Evolutionary conservation across 2,797 vertebrate genomes (phyloP).

Genomic region (Peromyscus attwateri): DNA sequence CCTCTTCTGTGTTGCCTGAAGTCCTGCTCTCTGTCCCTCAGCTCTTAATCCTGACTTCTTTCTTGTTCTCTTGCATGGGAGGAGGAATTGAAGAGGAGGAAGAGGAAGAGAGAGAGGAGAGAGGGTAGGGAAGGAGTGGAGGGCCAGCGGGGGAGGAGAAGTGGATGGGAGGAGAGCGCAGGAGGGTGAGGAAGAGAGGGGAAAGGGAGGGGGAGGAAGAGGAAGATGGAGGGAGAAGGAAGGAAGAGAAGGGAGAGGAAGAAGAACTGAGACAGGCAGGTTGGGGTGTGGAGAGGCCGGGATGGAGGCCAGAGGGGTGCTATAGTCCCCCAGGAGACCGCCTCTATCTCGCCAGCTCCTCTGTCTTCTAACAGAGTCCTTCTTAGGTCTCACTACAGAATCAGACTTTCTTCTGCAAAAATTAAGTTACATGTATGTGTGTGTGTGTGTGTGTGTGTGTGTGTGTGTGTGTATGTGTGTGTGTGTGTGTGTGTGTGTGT

Average conservation of each 20-base stretch:
- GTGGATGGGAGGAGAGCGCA: neutral
- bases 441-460: too few relatives aligned
- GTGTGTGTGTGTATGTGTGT: neutral
- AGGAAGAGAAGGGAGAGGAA: too few relatives aligned
- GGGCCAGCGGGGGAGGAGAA: neutral
- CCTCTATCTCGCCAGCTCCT: neutral
- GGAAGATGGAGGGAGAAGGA: too few relatives aligned
- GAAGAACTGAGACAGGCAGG: neutral
- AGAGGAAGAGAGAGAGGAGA: too few relatives aligned
- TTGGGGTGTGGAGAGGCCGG: neutral
- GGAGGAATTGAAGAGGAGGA: neutral
- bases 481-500: neutral
- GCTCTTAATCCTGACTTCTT: neutral
- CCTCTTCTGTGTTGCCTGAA: neutral
- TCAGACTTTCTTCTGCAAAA: neutral
- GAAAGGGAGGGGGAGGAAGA: neutral
- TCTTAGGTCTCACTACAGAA: neutral
- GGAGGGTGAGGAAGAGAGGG: neutral
- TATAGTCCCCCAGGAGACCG: neutral
- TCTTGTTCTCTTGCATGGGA: neutral
- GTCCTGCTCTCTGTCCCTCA: neutral
- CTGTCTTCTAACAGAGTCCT: neutral
- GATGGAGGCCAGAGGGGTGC: neutral
- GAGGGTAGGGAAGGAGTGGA: neutral
- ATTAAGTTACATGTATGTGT: neutral